These are phyloP conservation scores for Otocyon megalotis DNA, from an alignment of 2,113 vertebrate species.

Conservation along the genomic window DNA sequence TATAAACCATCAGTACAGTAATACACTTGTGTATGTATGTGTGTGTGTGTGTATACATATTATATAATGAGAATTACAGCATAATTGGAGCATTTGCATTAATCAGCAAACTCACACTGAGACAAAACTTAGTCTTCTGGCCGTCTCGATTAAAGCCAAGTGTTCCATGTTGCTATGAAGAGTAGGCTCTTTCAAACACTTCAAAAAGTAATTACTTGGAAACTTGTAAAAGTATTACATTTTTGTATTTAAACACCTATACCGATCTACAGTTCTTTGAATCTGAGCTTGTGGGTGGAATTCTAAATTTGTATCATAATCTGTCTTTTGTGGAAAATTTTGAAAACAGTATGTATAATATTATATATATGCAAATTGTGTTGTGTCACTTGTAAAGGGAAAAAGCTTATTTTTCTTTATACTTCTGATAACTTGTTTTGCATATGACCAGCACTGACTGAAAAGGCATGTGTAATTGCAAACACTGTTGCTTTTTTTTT, in stretches of 20 bases:
- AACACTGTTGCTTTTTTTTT: conserved; percentile 83
- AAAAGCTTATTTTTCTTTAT: conserved; percentile 84
- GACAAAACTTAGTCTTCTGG: conserved; percentile 41
- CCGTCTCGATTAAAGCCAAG: conserved; percentile 75
- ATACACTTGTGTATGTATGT: not conserved
- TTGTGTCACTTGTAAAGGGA: conserved; percentile 81
- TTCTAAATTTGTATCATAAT: conserved; percentile 81
- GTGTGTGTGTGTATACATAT: not conserved
- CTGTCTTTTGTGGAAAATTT: conserved; percentile 79
- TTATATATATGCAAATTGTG: conserved; percentile 81
- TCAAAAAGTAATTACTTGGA: conserved; percentile 71
- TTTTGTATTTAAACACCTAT: conserved; percentile 76
- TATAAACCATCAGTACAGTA: conserved; percentile 60
- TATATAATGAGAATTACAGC: conserved; percentile 51
- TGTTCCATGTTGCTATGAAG: conserved; percentile 59
- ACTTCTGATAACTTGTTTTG: conserved; percentile 80
- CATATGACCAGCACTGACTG: conserved; percentile 83
- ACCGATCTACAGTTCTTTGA: conserved; percentile 63
- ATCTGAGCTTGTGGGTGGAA: conserved; percentile 76
- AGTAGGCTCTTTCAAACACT: conserved; percentile 64
- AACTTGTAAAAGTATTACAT: conserved; percentile 71
- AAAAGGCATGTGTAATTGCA: conserved; percentile 84
- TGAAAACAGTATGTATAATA: conserved; percentile 73
- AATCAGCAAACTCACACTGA: conserved; percentile 69
- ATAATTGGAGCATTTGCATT: conserved; percentile 71